Evolutionary conservation across 2,113 vertebrate genomes (phyloP).

Genomic region (rabbit (Oryctolagus cuniculus)): DNA sequence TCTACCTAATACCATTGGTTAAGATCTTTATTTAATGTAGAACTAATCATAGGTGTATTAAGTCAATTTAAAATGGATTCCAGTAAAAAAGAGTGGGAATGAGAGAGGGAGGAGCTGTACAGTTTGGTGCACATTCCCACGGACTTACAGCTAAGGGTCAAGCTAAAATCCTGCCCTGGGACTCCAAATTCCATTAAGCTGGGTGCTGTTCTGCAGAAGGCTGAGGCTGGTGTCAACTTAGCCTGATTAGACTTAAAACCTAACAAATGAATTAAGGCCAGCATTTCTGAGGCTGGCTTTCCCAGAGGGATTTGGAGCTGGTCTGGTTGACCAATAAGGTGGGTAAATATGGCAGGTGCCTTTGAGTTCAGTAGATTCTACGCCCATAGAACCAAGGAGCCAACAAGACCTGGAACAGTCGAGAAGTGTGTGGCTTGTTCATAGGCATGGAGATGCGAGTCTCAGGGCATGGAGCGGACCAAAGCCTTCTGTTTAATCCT

Average conservation of each 20-base stretch:
- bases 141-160: no score
- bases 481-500: background rate
- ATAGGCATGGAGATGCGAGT: background rate
- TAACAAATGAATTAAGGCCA: background rate
- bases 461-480: fast-evolving
- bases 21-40: no score
- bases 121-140: no score
- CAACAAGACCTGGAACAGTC: background rate
- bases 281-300: background rate
- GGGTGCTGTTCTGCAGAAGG: background rate
- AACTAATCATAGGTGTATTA: no score
- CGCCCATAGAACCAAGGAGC: background rate
- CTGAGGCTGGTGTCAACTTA: background rate
- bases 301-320: background rate
- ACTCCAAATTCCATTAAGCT: no score
- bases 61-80: no score
- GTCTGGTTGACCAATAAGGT: background rate
- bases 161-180: no score
- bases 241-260: background rate
- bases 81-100: no score
- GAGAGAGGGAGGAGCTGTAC: no score
- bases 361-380: background rate
- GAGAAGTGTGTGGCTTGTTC: background rate
- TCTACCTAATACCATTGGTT: no score
- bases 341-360: background rate